Percentiles rank a stretch among this genome's conserved stretches.
phyloP scores from a whole-genome alignment of 2,888 invertebrate genomes.

The Ochlodes sylvanus region DNA sequence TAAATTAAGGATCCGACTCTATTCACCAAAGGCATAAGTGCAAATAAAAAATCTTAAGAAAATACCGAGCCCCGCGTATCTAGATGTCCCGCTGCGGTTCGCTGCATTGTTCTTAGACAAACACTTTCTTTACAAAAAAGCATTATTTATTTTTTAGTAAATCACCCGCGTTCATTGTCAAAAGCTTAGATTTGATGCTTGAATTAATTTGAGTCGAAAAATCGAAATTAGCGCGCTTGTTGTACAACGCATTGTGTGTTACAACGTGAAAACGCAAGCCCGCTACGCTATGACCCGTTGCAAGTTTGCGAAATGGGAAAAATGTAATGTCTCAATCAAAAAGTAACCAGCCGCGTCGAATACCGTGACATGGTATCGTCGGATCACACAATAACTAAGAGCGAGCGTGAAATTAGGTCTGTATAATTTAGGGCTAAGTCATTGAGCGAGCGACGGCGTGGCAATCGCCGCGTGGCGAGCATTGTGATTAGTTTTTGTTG shows the following conservation, averaged over 20 bases:
- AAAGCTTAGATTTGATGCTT: conserved; percentile 66
- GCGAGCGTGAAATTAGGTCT: conserved; percentile 78
- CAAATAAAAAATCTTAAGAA: conserved; percentile 72
- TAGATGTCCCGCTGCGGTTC: conserved; percentile 82
- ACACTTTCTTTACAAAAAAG: conserved; percentile 78
- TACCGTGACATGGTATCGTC: conserved; percentile 75
- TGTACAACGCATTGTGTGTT: conserved; percentile 12
- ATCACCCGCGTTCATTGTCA: conserved; percentile 66
- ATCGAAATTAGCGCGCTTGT: conserved; percentile 56
- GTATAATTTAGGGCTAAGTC: conserved; percentile 76
- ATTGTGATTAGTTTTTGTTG: conserved; percentile 78
- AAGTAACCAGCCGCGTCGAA: conserved; percentile 73
- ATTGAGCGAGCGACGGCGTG: conserved; percentile 66
- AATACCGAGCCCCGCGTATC: conserved; percentile 71
- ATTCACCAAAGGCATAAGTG: conserved; percentile 72
- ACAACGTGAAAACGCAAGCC: conserved; percentile 26
- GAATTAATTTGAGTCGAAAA: conserved; percentile 69
- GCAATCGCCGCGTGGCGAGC: conserved; percentile 73
- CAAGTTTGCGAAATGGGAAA: conserved; percentile 45
- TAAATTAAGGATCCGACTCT: conserved; percentile 79
- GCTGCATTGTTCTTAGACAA: conserved; percentile 81
- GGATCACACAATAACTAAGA: conserved; percentile 78
- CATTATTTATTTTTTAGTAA: conserved; percentile 74
- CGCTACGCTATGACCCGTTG: conserved; percentile 34
- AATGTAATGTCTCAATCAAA: conserved; percentile 72